phyloP scores from a whole-genome alignment of 2,113 vertebrate species.

The Nothocercus nigrocapillus region DNA sequence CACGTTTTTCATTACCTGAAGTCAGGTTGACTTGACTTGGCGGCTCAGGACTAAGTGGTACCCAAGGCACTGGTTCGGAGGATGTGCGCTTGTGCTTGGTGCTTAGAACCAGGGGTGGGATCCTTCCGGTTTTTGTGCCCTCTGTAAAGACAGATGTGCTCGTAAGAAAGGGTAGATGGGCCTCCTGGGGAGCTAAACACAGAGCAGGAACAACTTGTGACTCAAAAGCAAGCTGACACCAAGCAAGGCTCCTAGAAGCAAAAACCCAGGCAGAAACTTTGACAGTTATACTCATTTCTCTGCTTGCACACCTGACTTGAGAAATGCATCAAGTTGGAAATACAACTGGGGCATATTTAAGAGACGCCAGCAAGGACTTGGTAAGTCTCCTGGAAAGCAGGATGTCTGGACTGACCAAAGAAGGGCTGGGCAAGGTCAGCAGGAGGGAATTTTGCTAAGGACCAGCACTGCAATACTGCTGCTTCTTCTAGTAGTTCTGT shows the following conservation, averaged over 20 bases:
- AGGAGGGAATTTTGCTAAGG: neutral
- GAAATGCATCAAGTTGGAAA: constrained; percentile 40
- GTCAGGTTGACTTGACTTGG: constrained; percentile 21
- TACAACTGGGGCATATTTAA: constrained; percentile 39
- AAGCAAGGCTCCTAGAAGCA: neutral
- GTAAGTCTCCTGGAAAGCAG: neutral
- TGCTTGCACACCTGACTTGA: neutral
- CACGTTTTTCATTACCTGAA: constrained; percentile 21
- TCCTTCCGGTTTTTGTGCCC: constrained; percentile 49
- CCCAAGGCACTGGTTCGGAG: constrained; percentile 65
- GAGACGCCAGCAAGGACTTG: neutral
- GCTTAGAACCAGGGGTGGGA: neutral
- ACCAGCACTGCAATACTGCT: neutral
- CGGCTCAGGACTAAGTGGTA: constrained; percentile 66
- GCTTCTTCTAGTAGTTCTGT: neutral
- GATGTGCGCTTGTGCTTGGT: constrained; percentile 74
- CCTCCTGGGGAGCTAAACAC: constrained; percentile 54
- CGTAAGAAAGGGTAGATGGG: constrained; percentile 43
- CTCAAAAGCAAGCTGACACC: neutral
- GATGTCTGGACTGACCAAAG: neutral
- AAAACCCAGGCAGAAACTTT: neutral
- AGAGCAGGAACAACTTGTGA: neutral
- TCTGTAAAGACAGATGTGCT: constrained; percentile 12
- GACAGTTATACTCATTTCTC: neutral
- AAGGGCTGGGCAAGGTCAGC: neutral